Conservation (phyloP, 2,888 invertebrate genomes). For the Halictus ligatus region DNA sequence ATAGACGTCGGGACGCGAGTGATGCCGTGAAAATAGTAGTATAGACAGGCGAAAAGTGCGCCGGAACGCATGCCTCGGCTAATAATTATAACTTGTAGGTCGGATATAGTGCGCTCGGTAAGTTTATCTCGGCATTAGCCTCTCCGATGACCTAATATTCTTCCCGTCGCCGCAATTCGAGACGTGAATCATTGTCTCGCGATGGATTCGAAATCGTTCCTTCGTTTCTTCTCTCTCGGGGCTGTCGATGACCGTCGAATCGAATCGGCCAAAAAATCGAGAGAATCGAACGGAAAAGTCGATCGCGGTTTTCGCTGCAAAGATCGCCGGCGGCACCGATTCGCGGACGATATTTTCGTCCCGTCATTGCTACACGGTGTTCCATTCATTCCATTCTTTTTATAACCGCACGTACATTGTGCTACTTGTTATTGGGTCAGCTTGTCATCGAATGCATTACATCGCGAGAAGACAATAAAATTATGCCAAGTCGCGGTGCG, state of each 20-base stretch:
- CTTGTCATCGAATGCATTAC: conserved; percentile 64
- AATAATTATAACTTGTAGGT: conserved; percentile 76
- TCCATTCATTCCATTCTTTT: conserved; percentile 51
- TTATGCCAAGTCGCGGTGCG: conserved; percentile 64
- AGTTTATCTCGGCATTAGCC: conserved; percentile 45
- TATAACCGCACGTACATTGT: conserved; percentile 48
- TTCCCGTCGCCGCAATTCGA: conserved; percentile 28
- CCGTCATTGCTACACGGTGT: conserved; percentile 47
- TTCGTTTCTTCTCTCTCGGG: neutral
- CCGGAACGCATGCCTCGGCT: conserved; percentile 60
- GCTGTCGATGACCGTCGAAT: neutral
- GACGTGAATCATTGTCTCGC: conserved; percentile 52
- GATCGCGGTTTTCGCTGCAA: neutral
- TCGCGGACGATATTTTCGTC: conserved; percentile 45
- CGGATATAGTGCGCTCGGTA: conserved; percentile 53
- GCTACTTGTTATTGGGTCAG: conserved; percentile 67
- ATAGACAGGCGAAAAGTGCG: conserved; percentile 62
- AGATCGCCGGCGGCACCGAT: conserved; percentile 26
- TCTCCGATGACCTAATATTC: conserved; percentile 50
- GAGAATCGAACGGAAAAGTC: neutral
- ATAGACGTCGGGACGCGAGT: conserved; percentile 65
- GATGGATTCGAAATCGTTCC: neutral
- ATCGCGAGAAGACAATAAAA: conserved; percentile 60
- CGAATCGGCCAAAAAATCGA: neutral
- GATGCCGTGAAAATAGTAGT: conserved; percentile 57